These are phyloP conservation scores for Pampus argenteus DNA, from an alignment of 2,797 vertebrate genomes.

Conservation along the genomic window DNA sequence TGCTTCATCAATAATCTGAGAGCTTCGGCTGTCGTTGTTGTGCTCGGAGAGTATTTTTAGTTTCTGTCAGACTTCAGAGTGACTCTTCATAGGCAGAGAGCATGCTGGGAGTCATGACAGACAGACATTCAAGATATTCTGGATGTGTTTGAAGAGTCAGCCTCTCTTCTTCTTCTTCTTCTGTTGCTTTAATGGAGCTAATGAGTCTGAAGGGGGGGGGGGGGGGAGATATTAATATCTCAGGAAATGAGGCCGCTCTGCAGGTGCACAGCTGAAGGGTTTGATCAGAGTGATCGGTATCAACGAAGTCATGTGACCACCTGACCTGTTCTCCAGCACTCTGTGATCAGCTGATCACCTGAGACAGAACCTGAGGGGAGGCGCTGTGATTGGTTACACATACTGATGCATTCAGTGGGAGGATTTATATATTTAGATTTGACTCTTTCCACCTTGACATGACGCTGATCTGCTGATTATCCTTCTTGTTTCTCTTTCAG, in stretches of 20 bases:
- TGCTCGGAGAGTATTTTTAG: constrained; percentile 37
- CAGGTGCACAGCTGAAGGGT: constrained; percentile 7
- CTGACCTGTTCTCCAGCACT: no score
- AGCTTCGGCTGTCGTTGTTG: not conserved
- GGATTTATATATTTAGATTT: no score
- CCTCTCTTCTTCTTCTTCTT: not conserved
- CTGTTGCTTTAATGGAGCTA: constrained; percentile 19
- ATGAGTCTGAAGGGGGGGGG: constrained; percentile 23
- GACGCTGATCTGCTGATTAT: not conserved
- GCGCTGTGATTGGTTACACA: not conserved
- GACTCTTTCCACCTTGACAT: no score
- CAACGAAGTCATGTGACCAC: constrained; percentile 15
- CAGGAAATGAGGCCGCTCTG: constrained; percentile 68
- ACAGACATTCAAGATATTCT: not conserved
- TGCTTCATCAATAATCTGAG: no score
- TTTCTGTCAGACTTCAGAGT: not conserved
- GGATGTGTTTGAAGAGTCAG: not conserved
- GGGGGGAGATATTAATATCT: constrained; percentile 68
- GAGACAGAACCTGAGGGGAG: not conserved
- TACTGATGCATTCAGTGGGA: no score
- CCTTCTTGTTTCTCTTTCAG: constrained; percentile 71
- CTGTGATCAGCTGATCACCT: not conserved
- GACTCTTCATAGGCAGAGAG: constrained; percentile 12
- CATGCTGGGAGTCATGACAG: constrained; percentile 35
- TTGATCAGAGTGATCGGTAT: constrained; percentile 23